Conservation (phyloP, 1,140 invertebrate genomes). For the Notospermus geniculatus region DNA sequence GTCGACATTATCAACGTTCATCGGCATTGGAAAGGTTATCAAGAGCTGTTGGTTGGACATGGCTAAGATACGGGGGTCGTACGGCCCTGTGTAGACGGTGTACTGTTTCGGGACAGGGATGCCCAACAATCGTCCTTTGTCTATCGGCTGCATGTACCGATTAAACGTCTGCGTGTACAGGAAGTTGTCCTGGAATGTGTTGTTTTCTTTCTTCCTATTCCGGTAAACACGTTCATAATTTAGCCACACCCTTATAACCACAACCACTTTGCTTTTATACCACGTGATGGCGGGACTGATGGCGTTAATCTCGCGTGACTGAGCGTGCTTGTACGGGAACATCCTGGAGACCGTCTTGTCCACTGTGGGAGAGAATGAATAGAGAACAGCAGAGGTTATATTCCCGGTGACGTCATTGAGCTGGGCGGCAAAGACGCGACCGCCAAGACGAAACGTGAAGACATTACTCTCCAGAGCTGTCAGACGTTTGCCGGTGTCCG, state of each 20-base stretch:
- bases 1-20: not conserved
- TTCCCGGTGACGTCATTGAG: too few species aligned
- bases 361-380: too few species aligned
- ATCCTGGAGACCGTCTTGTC: too few species aligned
- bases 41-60: not conserved
- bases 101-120: not conserved
- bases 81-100: not conserved
- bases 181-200: not conserved
- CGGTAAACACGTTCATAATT: not conserved
- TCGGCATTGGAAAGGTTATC: not conserved
- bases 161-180: slow-evolving; percentile 3
- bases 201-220: not conserved
- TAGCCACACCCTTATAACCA: not conserved
- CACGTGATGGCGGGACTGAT: slow-evolving; percentile 7
- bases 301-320: not conserved
- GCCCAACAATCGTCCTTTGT: not conserved
- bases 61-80: too few species aligned
- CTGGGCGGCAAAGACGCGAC: too few species aligned
- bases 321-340: too few species aligned
- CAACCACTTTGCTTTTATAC: not conserved
- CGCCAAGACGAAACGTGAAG: too few species aligned
- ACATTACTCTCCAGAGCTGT: too few species aligned
- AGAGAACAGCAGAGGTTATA: too few species aligned
- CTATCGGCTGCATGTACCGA: not conserved
- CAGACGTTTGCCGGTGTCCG: too few species aligned